Evolutionary conservation across 2,113 vertebrate genomes (phyloP).

Genomic region (Cichladusa arquata): DNA sequence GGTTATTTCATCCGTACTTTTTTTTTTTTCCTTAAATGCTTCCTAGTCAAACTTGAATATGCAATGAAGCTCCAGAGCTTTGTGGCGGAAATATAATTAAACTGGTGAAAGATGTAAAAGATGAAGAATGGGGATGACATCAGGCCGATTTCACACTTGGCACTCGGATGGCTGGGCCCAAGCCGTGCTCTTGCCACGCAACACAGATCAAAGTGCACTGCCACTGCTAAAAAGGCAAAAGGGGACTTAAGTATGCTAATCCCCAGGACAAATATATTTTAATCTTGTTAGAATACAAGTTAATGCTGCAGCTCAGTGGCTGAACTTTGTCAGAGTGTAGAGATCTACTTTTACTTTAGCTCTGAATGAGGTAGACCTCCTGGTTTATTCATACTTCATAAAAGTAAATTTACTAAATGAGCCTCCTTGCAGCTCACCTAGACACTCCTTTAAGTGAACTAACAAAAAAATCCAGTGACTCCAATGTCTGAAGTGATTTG

Average conservation of each 20-base stretch:
- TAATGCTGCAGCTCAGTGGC: conserved; percentile 95
- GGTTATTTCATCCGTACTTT: conserved; percentile 84
- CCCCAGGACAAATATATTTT: conserved; percentile 99
- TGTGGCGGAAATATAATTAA: conserved; percentile 99
- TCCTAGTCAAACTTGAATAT: conserved; percentile 97
- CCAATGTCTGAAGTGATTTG: fast-evolving
- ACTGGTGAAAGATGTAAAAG: conserved; percentile 95
- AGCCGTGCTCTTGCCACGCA: conserved; percentile 91
- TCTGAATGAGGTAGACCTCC: conserved; percentile 80
- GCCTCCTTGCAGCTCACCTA: conserved; percentile 44
- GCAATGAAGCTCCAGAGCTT: conserved; percentile 87
- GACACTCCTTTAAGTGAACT: background rate
- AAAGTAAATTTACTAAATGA: conserved; percentile 71
- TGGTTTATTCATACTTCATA: conserved; percentile 75
- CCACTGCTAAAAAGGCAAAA: conserved; percentile 88
- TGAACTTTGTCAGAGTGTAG: conserved; percentile 91
- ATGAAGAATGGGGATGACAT: conserved; percentile 98
- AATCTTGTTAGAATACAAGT: conserved; percentile 99
- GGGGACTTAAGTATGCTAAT: conserved; percentile 98
- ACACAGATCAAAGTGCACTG: conserved; percentile 97
- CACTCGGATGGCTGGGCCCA: conserved; percentile 92
- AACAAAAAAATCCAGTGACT: background rate
- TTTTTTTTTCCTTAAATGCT: conserved; percentile 80
- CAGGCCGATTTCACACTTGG: conserved; percentile 99
- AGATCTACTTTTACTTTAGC: conserved; percentile 89